Conservation (phyloP, 2,888 invertebrate genomes). For the Eurytoma adleriae region DNA sequence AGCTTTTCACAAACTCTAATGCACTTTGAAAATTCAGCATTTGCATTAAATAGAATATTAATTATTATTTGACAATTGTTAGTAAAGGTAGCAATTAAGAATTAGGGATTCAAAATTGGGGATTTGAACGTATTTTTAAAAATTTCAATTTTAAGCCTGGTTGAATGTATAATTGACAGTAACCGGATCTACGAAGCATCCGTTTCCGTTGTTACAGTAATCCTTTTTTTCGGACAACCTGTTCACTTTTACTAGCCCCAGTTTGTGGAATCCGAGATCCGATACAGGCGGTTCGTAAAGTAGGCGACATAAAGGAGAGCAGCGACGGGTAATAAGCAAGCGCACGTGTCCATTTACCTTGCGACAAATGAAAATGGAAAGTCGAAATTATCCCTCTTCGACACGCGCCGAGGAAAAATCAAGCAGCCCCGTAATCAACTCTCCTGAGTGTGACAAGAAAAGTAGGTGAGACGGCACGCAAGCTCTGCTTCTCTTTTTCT, state of each 20-base stretch:
- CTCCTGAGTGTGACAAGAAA: conserved; percentile 60
- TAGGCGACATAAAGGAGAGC: conserved; percentile 49
- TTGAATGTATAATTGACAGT: too few species aligned
- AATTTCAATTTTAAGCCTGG: too few species aligned
- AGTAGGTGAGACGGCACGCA: conserved; percentile 45
- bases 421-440: conserved; percentile 48
- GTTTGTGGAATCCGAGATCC: conserved; percentile 2
- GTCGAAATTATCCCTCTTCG: conserved; percentile 53
- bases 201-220: too few species aligned
- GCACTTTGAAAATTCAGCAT: too few species aligned
- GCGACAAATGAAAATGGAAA: conserved; percentile 57
- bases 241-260: conserved; percentile 35
- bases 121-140: too few species aligned
- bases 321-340: conserved; percentile 20
- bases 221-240: neutral
- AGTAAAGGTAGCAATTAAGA: too few species aligned
- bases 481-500: conserved; percentile 24
- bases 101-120: too few species aligned
- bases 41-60: too few species aligned
- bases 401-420: conserved; percentile 37
- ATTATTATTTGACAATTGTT: too few species aligned
- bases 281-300: conserved; percentile 11
- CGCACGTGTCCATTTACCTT: conserved; percentile 3
- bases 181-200: too few species aligned
- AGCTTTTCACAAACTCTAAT: too few species aligned